A percentile compares a stretch with the other conserved stretches of the same genome.
phyloP scores from a whole-genome alignment of 2,113 vertebrate genomes.

The Ochotona curzoniae region DNA sequence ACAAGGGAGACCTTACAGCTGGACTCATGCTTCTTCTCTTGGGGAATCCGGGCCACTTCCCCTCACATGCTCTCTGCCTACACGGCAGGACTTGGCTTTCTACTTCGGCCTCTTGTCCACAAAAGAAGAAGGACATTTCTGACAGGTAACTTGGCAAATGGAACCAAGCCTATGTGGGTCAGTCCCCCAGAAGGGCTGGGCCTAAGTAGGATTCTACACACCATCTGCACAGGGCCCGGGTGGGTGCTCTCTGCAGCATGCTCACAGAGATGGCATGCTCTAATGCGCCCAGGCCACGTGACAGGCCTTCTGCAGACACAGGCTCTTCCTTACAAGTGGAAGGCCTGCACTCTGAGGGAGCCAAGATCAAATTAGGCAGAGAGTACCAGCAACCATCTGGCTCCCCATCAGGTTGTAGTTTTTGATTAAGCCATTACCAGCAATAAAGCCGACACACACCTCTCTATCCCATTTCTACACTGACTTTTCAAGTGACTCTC shows the following conservation, averaged over 20 bases:
- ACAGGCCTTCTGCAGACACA: neutral
- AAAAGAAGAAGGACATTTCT: neutral
- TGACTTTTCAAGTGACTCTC: constrained; percentile 31
- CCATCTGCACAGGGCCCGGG: neutral
- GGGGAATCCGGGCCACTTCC: neutral
- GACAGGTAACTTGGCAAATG: neutral
- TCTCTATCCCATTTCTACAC: neutral
- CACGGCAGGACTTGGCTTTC: neutral
- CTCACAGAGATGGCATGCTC: neutral
- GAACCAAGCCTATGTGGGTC: neutral
- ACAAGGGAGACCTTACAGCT: neutral
- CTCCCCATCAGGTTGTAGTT: neutral
- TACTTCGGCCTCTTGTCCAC: neutral
- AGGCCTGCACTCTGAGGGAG: neutral
- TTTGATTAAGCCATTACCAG: constrained; percentile 12
- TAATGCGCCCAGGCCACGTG: neutral
- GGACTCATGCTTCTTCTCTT: neutral
- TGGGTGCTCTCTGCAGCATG: neutral
- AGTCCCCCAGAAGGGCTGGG: neutral
- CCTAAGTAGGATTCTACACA: neutral
- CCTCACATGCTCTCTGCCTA: neutral
- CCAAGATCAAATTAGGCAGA: neutral
- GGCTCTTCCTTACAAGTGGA: neutral
- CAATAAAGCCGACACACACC: neutral
- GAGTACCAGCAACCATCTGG: constrained; percentile 12